These are phyloP conservation scores for Platycheirus rosarum DNA, from an alignment of 2,888 invertebrate species.

Conservation along the genomic window DNA sequence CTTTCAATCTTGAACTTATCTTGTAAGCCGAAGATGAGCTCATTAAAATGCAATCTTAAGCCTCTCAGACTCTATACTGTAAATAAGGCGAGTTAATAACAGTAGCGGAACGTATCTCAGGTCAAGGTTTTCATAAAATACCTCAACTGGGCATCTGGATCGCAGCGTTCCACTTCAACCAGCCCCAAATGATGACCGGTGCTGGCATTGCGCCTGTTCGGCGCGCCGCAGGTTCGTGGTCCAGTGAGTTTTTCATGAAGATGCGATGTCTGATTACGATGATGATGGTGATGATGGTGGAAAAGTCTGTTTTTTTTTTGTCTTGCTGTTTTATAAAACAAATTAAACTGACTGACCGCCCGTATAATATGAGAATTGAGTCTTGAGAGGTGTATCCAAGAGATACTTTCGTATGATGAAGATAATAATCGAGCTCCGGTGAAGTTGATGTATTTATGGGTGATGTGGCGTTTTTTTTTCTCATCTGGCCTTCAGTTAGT, in stretches of 20 bases:
- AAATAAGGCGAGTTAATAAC: slow-evolving; percentile 33
- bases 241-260: slow-evolving; percentile 58
- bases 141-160: background rate
- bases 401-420: slow-evolving; percentile 43
- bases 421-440: slow-evolving; percentile 41
- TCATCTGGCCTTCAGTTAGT: slow-evolving; percentile 12
- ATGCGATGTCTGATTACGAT: slow-evolving; percentile 44
- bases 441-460: slow-evolving; percentile 62
- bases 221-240: slow-evolving; percentile 50
- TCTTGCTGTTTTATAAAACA: slow-evolving; percentile 30
- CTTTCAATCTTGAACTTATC: slow-evolving; percentile 50
- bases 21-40: slow-evolving; percentile 36
- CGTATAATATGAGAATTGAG: slow-evolving; percentile 16
- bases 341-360: slow-evolving; percentile 46
- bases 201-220: slow-evolving; percentile 12
- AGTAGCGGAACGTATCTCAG: slow-evolving; percentile 63
- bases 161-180: slow-evolving; percentile 55
- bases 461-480: slow-evolving; percentile 31
- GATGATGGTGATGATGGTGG: slow-evolving; percentile 27
- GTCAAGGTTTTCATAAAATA: slow-evolving; percentile 65
- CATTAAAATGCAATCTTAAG: slow-evolving; percentile 41
- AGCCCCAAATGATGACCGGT: slow-evolving; percentile 41
- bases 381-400: slow-evolving; percentile 40
- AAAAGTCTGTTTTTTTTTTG: slow-evolving; percentile 34
- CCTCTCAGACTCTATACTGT: background rate